Evolutionary conservation across 2,888 invertebrate genomes (phyloP), one percentile per base, ranked within the genome.

Genomic region (Tipula confusa): DNA sequence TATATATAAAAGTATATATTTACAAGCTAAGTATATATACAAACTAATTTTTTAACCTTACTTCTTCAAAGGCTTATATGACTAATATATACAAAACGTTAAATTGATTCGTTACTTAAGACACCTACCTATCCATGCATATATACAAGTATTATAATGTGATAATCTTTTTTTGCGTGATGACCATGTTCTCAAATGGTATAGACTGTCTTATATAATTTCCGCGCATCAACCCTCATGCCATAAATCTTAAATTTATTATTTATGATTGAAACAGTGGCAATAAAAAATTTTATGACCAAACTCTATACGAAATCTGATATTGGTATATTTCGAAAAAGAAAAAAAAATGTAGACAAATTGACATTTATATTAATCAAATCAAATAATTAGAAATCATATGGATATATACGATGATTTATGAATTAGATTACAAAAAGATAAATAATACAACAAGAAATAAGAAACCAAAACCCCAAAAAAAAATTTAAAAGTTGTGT

Each of bases 331-430:
- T 64, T 64, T 64, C 24, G 64, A 64, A 64, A 64, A 64, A 64
- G 9, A 3, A 15, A 43, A 64, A 64, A 43, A 43, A 33, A 36
- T 11, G 11, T 9, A 6, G 11, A 36, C n/a, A 36, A 11, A 64
- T 64, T 64, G 64, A 64, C 64, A 64, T 64, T 64, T 64, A 64
- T 64, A 64, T 64, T 64, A 64, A 64, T 64, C 64, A 64, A 64
- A 64, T 64, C 64, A 64, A 64, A 64, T 64, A 64, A 64, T 64
- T 64, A 64, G 64, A 64, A 64, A 64, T 64, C 64, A 64, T 24
- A n/a, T n/a, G n/a, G n/a, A n/a, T n/a, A n/a, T n/a, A n/a, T n/a
- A 9, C 64, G 24, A 64, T 24, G 64, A 64, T 64, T 64, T 64
- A 64, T 64, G 64, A 64, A 64, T 43, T 43, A 15, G 43, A 43